Base-by-base conservation (phyloP, 2,888 invertebrate genomes). In the Lymantria monacha region DNA sequence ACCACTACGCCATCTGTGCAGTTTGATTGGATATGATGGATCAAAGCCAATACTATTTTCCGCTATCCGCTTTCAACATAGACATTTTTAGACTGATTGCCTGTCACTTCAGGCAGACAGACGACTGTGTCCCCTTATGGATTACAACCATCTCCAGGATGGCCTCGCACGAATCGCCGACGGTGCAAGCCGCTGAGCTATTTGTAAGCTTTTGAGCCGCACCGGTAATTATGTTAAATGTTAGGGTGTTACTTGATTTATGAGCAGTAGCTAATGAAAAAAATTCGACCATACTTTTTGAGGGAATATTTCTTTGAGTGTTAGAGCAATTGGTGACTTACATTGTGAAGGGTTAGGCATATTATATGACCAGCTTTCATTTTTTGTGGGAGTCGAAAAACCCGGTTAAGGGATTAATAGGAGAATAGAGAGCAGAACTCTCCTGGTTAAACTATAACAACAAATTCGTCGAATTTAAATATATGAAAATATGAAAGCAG, bases 81-180 rank as follows among this genome's bases (percentile, higher is more conserved):
- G 48, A 49, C 41, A 44, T 38, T 12, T 38, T 42, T 44, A 57
- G 64, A 70, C 53, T 48, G 69, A 69, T 74, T 54, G 66, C 58
- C 64, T 66, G 70, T 66, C 73, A 66, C 48, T 49, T 46, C 42
- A 40, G 43, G 36, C 49, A 44, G 53, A 49, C 46, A 48, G 44
- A 53, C 48, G 48, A 37, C 30, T 31, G 41, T 42, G 52, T 49
- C 40, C 49, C 42, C 42, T 53, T 46, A 49, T 53, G 48, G 45
- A 49, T 48, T 48, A 31, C 51, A 46, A 46, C 42, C 33, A 48
- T 49, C 31, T 45, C 36, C 22, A 41, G 44, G 12, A n/a, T 11
- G 7, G 36, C 45, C 36, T 42, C 48, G 38, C 42, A 38, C 48
- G 37, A 52, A 42, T 47, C 51, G 45, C 37, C 22, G 45, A 45